Base-by-base conservation (phyloP, 37 sponge, comb jelly and placozoan genomes). In the Oopsacas minuta region DNA sequence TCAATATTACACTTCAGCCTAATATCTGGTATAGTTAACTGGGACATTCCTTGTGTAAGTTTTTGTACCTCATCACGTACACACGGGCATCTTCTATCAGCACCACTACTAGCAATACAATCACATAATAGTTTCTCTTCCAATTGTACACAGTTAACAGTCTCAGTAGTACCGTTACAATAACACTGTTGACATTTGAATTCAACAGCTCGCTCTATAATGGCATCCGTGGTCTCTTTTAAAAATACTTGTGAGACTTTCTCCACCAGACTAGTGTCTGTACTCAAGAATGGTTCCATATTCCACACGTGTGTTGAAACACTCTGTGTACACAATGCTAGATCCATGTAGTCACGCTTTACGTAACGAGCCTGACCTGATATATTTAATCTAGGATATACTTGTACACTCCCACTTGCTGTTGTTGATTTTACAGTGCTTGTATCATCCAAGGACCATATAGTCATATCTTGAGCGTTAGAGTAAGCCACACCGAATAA, bases 271-370 rank as follows among this genome's bases (percentile, higher is more conserved):
- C 51, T 46, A 12, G 75, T 3, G 75, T 61, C 30, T n/a, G 75
- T 20, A 15, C 49, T 42, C 75, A 61, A n/a, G 30, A 61, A 12
- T 12, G 75, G 7, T 3, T 12, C 75, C 75, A 61, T 3, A 34
- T 61, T 61, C 75, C 75, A 61, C 17, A 61, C 17, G 75, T 61
- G 75, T 3, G 75, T 61, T 25, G 75, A 61, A 5, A 34, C 22
- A 5, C 75, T 61, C 75, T 61, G 75, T n/a, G 75, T 61, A 12
- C 75, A 61, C 75, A 61, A 32, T 5, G 75, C 75, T 61, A 61
- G 30, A 34, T 61, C 75, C 28, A 61, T 61, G 75, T 61, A 61
- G 75, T 61, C 28, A 5, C 75, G 75, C 30, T 61, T 61, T 3
- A 61, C 30, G 5, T 61, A 25, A 32, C 75, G 75, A 34, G 22